Evolutionary conservation across 1,140 invertebrate species (phyloP).

Genomic region (Papilio xuthus): DNA sequence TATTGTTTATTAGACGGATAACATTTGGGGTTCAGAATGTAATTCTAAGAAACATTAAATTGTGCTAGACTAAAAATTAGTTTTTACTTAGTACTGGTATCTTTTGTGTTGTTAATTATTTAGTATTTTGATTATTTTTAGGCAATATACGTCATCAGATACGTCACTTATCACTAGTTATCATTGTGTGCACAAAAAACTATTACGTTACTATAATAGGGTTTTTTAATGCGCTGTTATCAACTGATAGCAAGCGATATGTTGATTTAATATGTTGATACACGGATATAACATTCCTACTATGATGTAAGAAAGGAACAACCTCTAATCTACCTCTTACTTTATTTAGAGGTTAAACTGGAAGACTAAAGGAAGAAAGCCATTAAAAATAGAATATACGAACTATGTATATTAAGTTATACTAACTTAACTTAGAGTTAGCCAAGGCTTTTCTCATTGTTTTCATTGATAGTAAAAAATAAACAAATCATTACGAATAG

Average conservation of each 20-base stretch:
- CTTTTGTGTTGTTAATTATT: background rate
- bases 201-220: conserved; percentile 28
- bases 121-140: background rate
- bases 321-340: too few relatives aligned
- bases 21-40: too few relatives aligned
- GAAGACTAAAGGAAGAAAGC: background rate
- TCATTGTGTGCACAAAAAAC: conserved; percentile 10
- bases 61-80: too few relatives aligned
- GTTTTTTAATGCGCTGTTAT: conserved; percentile 25
- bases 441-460: too few relatives aligned
- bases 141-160: background rate
- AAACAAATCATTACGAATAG: too few relatives aligned
- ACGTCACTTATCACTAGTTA: conserved; percentile 29
- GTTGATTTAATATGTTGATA: background rate
- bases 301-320: background rate
- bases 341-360: background rate
- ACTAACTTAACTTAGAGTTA: too few relatives aligned
- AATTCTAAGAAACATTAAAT: too few relatives aligned
- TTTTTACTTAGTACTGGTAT: too few relatives aligned
- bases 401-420: background rate
- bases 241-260: conserved; percentile 11
- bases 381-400: too few relatives aligned
- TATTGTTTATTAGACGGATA: too few relatives aligned
- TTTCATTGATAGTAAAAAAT: too few relatives aligned
- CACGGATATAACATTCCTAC: background rate